Evolutionary conservation across 2,888 invertebrate species (phyloP).

Genomic region (Psococerastis gibbosa): DNA sequence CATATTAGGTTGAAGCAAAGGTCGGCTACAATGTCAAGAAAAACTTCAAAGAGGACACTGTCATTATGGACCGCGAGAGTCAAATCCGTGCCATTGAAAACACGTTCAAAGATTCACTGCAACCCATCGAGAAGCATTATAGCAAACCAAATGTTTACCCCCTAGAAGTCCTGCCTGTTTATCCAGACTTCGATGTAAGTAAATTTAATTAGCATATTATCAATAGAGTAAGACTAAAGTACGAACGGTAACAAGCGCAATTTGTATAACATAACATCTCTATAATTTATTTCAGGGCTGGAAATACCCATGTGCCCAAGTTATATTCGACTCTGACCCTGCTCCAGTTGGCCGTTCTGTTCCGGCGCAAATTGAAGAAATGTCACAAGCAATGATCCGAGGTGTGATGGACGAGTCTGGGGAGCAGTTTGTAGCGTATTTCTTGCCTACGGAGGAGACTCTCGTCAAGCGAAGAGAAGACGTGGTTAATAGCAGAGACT

Average conservation of each 20-base stretch:
- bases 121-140: slow-evolving; percentile 75
- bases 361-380: slow-evolving; percentile 82
- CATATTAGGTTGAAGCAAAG: slow-evolving; percentile 87
- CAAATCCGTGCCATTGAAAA: slow-evolving; percentile 96
- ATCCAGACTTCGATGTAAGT: slow-evolving; percentile 74
- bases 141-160: slow-evolving; percentile 90
- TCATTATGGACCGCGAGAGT: slow-evolving; percentile 91
- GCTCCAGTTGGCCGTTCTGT: slow-evolving; percentile 75
- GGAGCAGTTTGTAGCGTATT: slow-evolving; percentile 98
- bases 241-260: too few relatives aligned
- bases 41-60: slow-evolving; percentile 68
- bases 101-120: slow-evolving; percentile 83
- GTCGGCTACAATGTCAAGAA: slow-evolving; percentile 97
- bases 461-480: slow-evolving; percentile 75
- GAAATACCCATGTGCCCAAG: slow-evolving; percentile 96
- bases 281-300: slow-evolving; percentile 41
- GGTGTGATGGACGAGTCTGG: slow-evolving; percentile 99
- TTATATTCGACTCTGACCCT: slow-evolving; percentile 96
- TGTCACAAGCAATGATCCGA: slow-evolving; percentile 98
- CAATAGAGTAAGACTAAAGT: not conserved
- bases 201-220: not conserved
- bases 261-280: not conserved
- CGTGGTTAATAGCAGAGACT: slow-evolving; percentile 50
- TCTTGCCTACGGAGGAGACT: slow-evolving; percentile 86
- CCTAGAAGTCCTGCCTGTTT: slow-evolving; percentile 70